Evolutionary conservation across 2,113 vertebrate genomes (phyloP).

Genomic region (Atherinomorus stipes): DNA sequence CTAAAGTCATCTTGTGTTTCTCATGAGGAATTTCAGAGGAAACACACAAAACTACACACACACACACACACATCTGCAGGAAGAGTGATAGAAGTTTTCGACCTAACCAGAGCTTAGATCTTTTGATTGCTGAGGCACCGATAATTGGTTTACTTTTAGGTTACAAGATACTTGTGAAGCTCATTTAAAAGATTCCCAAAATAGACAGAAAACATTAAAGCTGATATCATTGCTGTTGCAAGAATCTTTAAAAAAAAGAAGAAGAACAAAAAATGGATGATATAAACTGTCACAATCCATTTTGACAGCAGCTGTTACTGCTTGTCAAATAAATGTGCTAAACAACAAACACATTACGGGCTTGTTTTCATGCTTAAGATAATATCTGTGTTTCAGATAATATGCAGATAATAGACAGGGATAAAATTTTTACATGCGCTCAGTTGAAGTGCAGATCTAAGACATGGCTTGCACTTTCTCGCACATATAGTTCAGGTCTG

Average conservation of each 20-base stretch:
- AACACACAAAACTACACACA: not conserved
- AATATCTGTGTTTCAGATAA: not conserved
- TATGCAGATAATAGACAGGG: not conserved
- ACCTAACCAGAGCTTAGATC: not conserved
- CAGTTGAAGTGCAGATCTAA: not conserved
- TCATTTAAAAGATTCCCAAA: slow-evolving; percentile 28
- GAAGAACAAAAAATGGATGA: too few species aligned
- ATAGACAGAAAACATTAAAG: slow-evolving; percentile 29
- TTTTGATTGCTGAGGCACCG: not conserved
- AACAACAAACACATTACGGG: not conserved
- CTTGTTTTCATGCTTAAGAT: not conserved
- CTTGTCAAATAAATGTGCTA: not conserved
- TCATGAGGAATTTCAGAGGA: not conserved
- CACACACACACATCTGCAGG: not conserved
- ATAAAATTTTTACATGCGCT: not conserved
- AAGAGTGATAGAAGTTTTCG: not conserved
- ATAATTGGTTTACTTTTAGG: slow-evolving; percentile 21
- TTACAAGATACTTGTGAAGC: not conserved
- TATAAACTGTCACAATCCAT: not conserved
- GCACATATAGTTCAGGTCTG: not conserved
- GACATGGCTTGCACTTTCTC: not conserved
- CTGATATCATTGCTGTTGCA: slow-evolving; percentile 7
- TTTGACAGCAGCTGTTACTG: not conserved
- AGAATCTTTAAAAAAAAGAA: not conserved
- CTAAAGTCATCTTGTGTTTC: slow-evolving; percentile 25